Conservation (phyloP, 2,797 vertebrate species). For the Cygnus olor region DNA sequence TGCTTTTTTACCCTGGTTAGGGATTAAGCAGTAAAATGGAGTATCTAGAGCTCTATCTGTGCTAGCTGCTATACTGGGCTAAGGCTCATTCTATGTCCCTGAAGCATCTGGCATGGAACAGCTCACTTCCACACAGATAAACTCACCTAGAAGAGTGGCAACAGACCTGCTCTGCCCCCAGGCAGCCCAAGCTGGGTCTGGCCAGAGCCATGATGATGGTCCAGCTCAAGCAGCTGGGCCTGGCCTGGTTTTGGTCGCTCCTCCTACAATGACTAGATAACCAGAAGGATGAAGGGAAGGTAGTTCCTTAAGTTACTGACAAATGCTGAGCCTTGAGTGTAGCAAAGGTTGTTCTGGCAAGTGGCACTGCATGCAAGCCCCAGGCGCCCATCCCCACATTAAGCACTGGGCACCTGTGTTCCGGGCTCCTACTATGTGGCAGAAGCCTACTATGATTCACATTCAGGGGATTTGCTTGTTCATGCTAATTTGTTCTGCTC, state of each 20-base stretch:
- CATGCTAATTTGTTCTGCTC: neutral
- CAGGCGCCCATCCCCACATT: accelerated
- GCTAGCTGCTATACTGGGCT: neutral
- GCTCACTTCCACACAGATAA: neutral
- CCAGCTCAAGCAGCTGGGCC: neutral
- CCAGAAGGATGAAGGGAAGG: neutral
- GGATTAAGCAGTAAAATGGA: neutral
- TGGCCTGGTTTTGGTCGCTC: accelerated
- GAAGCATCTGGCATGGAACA: neutral
- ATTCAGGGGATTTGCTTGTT: neutral
- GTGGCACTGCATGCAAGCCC: neutral
- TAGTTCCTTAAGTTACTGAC: neutral
- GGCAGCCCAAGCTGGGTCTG: accelerated
- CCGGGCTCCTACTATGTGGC: neutral
- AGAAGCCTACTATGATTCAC: neutral
- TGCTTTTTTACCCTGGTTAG: neutral
- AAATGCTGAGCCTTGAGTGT: neutral
- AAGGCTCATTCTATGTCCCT: neutral
- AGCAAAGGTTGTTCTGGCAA: neutral
- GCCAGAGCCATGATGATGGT: neutral
- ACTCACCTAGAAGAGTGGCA: neutral
- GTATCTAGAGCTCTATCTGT: neutral
- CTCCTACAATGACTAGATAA: neutral
- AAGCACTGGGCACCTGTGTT: accelerated
- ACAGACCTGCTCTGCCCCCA: accelerated